Conservation (phyloP, 2,888 invertebrate species). For the Pachycephus smyrnensis region DNA sequence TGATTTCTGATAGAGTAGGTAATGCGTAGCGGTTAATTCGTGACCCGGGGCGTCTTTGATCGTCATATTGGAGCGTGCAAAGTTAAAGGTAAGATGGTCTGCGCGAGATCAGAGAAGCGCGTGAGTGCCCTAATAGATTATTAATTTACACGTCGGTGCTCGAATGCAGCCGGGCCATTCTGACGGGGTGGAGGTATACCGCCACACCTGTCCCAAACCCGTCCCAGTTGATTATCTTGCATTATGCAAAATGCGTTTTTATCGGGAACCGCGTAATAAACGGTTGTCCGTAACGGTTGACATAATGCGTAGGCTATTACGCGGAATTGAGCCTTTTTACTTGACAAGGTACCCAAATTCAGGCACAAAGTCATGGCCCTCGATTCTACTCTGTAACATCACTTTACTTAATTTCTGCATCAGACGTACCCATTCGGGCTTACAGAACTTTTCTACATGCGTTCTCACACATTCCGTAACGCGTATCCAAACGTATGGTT, state of each 20-base stretch:
- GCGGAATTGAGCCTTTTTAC: slow-evolving; percentile 54
- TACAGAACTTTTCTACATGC: too few relatives aligned
- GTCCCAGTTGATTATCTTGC: slow-evolving; percentile 60
- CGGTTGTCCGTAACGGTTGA: slow-evolving; percentile 64
- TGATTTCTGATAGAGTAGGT: too few relatives aligned
- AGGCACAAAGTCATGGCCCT: too few relatives aligned
- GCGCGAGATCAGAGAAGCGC: slow-evolving; percentile 7
- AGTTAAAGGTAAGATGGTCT: not conserved
- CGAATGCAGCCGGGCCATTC: slow-evolving; percentile 18
- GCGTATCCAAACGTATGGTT: too few relatives aligned
- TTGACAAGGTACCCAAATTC: slow-evolving; percentile 26
- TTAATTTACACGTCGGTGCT: slow-evolving; percentile 60
- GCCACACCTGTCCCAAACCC: slow-evolving; percentile 61
- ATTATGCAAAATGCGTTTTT: slow-evolving; percentile 63
- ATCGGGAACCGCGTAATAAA: slow-evolving; percentile 57
- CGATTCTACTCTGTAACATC: too few relatives aligned
- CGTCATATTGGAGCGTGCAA: slow-evolving; percentile 19
- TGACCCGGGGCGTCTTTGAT: slow-evolving; percentile 40
- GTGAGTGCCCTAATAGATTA: slow-evolving; percentile 55
- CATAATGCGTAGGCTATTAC: slow-evolving; percentile 63
- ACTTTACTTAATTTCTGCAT: too few relatives aligned
- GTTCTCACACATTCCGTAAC: too few relatives aligned
- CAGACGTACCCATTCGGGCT: too few relatives aligned
- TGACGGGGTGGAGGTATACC: slow-evolving; percentile 13
- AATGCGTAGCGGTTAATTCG: slow-evolving; percentile 42